Base-by-base conservation (phyloP, 2,797 vertebrate genomes). In the Micrastur ruficollis region DNA sequence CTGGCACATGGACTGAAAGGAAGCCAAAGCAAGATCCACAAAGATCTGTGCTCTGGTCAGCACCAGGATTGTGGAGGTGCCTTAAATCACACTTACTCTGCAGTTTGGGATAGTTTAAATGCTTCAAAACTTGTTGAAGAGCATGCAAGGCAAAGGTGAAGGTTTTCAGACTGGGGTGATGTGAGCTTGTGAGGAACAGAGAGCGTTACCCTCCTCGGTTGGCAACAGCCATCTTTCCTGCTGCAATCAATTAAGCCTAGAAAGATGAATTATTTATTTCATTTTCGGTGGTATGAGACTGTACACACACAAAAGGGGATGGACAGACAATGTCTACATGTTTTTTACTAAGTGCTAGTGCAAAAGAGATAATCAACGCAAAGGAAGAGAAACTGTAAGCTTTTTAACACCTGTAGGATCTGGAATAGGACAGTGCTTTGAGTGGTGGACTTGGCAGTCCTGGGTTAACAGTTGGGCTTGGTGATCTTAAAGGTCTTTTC, bases 151-250 rank as follows among this genome's bases (percentile, higher is more conserved):
- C 20, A 63, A 44, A 79, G 31, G 36, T 25, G 26, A 44, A 82
- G 7, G 6, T 70, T 66, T 79, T 73, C 38, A 88, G 32, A 27
- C 2, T 29, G 12, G 25, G 7, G 13, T 53, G 53, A 31, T 21
- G 11, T 15, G 26, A 76, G 12, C 29, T 67, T 44, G 19, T 25
- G 50, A 65, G 55, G 32, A 78, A 38, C 8, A 72, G 12, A 11
- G 2, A 58, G 4, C 14, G 32, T n/a, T 34, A 1, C 36, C 34
- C 50, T 75, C 21, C 3, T 6, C 9, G 18, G 2, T 0, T 56
- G 47, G 44, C 56, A 74, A 50, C 19, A 68, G 23, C 10, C 36
- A 53, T 49, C 32, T 21, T 53, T 87, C 53, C 62, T 75, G 21
- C 17, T 82, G 26, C 46, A 68, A 44, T 68, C 36, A 58, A 58